These are phyloP conservation scores for Drosophila siamana DNA, from an alignment of 2,888 invertebrate genomes.

Conservation along the genomic window DNA sequence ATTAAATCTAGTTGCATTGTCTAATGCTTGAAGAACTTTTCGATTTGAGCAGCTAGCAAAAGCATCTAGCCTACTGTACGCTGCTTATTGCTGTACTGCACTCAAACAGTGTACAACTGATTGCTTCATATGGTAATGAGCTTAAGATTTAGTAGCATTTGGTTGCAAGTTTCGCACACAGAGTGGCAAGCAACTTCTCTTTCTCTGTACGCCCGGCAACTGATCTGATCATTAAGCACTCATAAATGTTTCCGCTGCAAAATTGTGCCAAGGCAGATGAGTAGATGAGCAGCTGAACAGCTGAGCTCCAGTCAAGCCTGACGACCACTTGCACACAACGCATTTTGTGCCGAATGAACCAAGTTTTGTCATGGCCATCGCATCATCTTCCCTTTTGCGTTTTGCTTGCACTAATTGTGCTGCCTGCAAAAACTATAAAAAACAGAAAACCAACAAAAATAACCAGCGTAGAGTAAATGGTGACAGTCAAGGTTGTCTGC, in stretches of 20 bases:
- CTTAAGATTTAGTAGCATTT: constrained; percentile 50
- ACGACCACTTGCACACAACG: constrained; percentile 15
- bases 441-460: too few relatives aligned
- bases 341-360: constrained; percentile 14
- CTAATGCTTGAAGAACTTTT: too few relatives aligned
- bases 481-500: constrained; percentile 74
- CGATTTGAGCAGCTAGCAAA: not conserved
- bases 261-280: constrained; percentile 54
- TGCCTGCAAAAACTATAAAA: constrained; percentile 15
- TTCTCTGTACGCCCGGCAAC: not conserved
- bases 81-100: not conserved
- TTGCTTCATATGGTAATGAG: constrained; percentile 69
- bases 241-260: constrained; percentile 51
- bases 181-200: not conserved
- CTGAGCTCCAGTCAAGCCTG: constrained; percentile 42
- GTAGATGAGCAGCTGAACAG: constrained; percentile 32
- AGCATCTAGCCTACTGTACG: constrained; percentile 19
- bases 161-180: not conserved
- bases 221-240: constrained; percentile 39
- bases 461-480: constrained; percentile 14
- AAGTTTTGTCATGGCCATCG: constrained; percentile 33
- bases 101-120: constrained; percentile 42
- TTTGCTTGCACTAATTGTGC: constrained; percentile 42
- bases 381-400: constrained; percentile 30
- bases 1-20: too few relatives aligned